Evolutionary conservation across 35 echinoderm and acorn worm genomes (phyloP).

Genomic region (Lytechinus variegatus): DNA sequence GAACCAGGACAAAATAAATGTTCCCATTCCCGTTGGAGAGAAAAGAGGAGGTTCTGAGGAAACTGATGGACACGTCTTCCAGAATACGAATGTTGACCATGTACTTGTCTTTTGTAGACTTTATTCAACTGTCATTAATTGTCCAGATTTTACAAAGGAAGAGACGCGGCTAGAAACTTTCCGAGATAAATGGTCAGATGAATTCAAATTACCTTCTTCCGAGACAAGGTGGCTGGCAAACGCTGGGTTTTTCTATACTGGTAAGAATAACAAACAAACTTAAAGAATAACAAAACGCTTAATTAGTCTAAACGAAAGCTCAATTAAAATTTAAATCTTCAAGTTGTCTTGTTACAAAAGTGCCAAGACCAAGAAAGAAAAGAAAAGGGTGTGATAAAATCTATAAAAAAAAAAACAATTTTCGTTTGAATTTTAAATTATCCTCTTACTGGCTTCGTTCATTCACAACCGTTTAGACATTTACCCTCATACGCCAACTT

Average conservation of each 20-base stretch:
- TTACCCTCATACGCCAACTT: too few species aligned
- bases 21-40: neutral
- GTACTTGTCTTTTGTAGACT: neutral
- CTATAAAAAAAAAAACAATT: too few species aligned
- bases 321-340: too few species aligned
- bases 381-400: too few species aligned
- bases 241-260: neutral
- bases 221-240: neutral
- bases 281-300: too few species aligned
- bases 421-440: too few species aligned
- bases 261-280: neutral
- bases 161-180: neutral
- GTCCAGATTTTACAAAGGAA: neutral
- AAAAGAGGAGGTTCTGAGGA: neutral
- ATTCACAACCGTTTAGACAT: too few species aligned
- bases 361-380: too few species aligned
- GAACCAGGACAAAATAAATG: neutral
- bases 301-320: too few species aligned
- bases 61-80: neutral
- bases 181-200: neutral
- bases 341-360: too few species aligned
- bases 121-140: neutral
- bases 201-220: neutral
- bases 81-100: neutral
- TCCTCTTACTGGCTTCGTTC: too few species aligned